Evolutionary conservation across 2,797 vertebrate genomes (phyloP).

Genomic region (Paratrypauchen microcephalus): DNA sequence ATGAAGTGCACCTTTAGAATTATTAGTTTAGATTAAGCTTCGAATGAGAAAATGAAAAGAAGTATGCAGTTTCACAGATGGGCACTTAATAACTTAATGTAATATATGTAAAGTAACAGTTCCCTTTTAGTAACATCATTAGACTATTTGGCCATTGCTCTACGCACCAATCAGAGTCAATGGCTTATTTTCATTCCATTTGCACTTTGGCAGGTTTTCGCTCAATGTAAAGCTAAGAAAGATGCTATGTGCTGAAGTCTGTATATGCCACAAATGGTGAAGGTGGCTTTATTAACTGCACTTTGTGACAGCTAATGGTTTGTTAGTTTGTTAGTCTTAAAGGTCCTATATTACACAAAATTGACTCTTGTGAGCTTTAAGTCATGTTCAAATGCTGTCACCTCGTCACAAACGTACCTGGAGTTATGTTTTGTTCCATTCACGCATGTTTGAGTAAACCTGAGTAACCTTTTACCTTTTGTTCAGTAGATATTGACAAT

Average conservation of each 20-base stretch:
- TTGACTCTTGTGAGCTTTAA: too few species aligned
- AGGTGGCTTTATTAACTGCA: constrained; percentile 45
- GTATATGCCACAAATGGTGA: constrained; percentile 21
- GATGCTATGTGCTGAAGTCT: constrained; percentile 24
- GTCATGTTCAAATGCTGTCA: too few species aligned
- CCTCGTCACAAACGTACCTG: too few species aligned
- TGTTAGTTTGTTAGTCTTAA: constrained; percentile 56
- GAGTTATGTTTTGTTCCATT: too few species aligned
- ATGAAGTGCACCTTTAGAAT: background rate
- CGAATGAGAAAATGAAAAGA: constrained; percentile 13
- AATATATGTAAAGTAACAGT: constrained; percentile 28
- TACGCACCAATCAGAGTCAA: constrained; percentile 19
- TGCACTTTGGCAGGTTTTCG: constrained; percentile 50
- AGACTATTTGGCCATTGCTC: constrained; percentile 12
- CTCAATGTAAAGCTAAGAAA: constrained; percentile 31
- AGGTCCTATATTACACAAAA: background rate
- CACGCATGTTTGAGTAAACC: too few species aligned
- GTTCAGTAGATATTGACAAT: too few species aligned
- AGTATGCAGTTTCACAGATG: constrained; percentile 16
- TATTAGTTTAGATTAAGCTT: constrained; percentile 14
- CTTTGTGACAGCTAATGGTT: constrained; percentile 48
- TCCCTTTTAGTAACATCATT: constrained; percentile 24
- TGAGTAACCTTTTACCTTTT: too few species aligned
- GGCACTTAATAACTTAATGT: constrained; percentile 26
- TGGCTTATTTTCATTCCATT: constrained; percentile 47